These are phyloP conservation scores for Choristoneura rosaceana DNA, from an alignment of 2,888 invertebrate species.

Conservation along the genomic window DNA sequence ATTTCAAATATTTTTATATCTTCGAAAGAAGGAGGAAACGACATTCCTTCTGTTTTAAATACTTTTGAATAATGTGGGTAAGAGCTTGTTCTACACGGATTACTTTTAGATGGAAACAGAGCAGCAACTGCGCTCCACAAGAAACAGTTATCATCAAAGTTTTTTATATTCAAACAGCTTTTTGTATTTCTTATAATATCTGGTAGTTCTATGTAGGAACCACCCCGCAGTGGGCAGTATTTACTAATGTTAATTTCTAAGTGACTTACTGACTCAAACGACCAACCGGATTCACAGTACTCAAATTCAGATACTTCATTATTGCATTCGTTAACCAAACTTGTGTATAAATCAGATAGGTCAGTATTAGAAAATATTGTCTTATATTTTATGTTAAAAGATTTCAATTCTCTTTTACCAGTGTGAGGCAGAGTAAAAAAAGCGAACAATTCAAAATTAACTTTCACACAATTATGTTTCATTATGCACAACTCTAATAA, in stretches of 20 bases:
- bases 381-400: not conserved
- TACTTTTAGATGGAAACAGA: not conserved
- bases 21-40: no score
- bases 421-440: not conserved
- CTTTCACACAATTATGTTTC: not conserved
- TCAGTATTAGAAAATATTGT: not conserved
- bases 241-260: constrained; percentile 15
- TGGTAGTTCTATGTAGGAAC: constrained; percentile 4
- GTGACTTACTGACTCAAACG: not conserved
- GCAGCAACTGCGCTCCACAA: not conserved
- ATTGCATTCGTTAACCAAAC: not conserved
- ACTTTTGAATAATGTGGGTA: constrained; percentile 2
- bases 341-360: not conserved
- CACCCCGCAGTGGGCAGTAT: constrained; percentile 5
- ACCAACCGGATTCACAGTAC: constrained; percentile 9
- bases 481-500: constrained; percentile 1
- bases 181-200: not conserved
- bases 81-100: constrained; percentile 1
- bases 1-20: no score
- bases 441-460: not conserved
- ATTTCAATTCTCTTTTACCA: constrained; percentile 1
- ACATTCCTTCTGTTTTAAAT: not conserved
- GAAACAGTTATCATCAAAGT: not conserved
- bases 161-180: constrained; percentile 12
- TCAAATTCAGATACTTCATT: constrained; percentile 12